These are phyloP conservation scores for Calcarius ornatus DNA, from an alignment of 2,113 vertebrate species.

Conservation along the genomic window DNA sequence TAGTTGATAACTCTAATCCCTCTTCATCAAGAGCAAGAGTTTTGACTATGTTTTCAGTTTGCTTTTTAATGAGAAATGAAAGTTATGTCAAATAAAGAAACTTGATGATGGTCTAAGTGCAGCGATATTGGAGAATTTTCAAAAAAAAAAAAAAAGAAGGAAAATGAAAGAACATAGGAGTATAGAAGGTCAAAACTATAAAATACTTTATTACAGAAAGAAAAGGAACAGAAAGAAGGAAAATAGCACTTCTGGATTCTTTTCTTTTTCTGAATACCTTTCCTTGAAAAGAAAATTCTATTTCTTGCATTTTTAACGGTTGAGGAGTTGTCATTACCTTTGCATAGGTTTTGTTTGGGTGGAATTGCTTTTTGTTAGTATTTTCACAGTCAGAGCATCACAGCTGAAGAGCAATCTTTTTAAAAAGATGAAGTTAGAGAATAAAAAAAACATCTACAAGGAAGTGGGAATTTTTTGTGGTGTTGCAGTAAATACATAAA, in stretches of 20 bases:
- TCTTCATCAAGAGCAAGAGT: not conserved
- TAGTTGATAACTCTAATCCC: not conserved
- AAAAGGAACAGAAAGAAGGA: not conserved
- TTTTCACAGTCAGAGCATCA: not conserved
- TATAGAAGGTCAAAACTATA: not conserved
- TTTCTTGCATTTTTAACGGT: not conserved
- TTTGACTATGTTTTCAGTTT: not conserved
- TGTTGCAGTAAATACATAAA: not conserved
- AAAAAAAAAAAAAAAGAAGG: not conserved
- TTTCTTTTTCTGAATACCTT: not conserved
- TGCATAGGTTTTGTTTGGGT: not conserved
- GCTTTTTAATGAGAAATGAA: not conserved
- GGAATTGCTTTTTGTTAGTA: not conserved
- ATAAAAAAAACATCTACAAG: not conserved
- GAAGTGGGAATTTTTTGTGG: not conserved
- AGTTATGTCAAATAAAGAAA: not conserved
- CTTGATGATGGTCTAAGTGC: not conserved
- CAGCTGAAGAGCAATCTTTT: not conserved
- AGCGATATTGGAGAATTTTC: not conserved
- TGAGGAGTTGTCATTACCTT: not conserved
- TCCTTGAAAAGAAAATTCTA: not conserved
- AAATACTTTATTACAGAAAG: not conserved
- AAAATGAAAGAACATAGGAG: fast-evolving
- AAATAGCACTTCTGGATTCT: not conserved
- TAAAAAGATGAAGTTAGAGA: not conserved